These are phyloP conservation scores for Stegostoma tigrinum DNA, from an alignment of 2,113 vertebrate species.

Conservation along the genomic window DNA sequence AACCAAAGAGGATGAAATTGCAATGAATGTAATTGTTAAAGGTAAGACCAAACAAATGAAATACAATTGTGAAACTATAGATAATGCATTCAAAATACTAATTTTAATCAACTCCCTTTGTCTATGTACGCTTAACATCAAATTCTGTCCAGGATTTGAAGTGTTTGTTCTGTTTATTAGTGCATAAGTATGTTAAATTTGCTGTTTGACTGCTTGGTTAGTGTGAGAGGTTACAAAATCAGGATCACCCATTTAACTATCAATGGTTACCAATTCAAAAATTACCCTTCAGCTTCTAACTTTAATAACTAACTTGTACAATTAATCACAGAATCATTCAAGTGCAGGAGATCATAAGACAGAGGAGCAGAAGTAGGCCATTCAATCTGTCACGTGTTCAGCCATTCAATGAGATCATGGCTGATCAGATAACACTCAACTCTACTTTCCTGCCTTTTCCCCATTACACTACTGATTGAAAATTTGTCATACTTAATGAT, in stretches of 20 bases:
- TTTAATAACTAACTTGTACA: background rate
- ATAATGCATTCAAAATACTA: background rate
- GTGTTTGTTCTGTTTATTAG: background rate
- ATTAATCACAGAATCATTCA: background rate
- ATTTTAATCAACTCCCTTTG: background rate
- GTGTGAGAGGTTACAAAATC: background rate
- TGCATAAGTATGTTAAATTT: background rate
- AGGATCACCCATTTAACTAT: background rate
- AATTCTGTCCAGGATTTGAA: background rate
- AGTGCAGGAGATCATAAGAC: too few species aligned
- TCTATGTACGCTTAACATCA: background rate
- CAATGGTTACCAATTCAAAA: background rate
- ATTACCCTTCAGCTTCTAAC: background rate
- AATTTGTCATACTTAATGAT: too few species aligned
- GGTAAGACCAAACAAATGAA: conserved; percentile 34
- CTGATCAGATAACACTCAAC: too few species aligned
- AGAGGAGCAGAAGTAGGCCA: too few species aligned
- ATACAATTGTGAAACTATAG: background rate
- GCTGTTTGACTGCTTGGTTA: background rate
- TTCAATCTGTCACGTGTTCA: too few species aligned
- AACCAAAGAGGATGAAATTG: conserved; percentile 39
- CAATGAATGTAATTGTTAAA: conserved; percentile 40
- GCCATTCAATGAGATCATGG: too few species aligned
- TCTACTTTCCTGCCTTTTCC: too few species aligned
- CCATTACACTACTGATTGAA: too few species aligned